Evolutionary conservation across 2,113 vertebrate genomes (phyloP).

Genomic region (Carlito syrichta): DNA sequence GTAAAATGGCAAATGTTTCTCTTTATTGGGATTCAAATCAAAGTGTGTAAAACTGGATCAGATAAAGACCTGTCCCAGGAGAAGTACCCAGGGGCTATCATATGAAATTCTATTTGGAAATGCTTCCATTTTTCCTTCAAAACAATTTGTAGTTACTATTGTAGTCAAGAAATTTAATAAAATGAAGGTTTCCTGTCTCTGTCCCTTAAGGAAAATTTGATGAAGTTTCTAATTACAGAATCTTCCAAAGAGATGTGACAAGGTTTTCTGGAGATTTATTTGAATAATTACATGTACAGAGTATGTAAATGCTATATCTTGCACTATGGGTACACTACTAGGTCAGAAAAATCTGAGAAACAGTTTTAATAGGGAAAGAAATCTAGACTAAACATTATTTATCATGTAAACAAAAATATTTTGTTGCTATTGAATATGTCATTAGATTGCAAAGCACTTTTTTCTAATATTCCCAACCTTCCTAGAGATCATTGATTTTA

Average conservation of each 20-base stretch:
- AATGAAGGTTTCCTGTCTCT: constrained; percentile 19
- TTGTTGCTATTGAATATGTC: neutral
- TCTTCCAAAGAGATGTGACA: constrained; percentile 54
- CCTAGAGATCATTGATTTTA: constrained; percentile 4
- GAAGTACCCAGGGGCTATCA: constrained; percentile 19
- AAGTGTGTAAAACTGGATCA: constrained; percentile 55
- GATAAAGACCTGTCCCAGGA: constrained; percentile 52
- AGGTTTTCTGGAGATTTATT: constrained; percentile 51
- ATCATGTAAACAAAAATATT: constrained; percentile 6
- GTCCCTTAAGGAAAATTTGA: constrained; percentile 56
- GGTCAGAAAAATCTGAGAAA: constrained; percentile 35
- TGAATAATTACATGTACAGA: constrained; percentile 57
- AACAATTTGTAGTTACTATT: constrained; percentile 45
- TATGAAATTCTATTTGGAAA: constrained; percentile 43
- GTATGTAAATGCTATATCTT: constrained; percentile 1
- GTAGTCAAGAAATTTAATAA: constrained; percentile 52
- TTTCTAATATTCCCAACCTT: neutral
- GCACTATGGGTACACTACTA: neutral
- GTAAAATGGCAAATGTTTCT: constrained; percentile 55
- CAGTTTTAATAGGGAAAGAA: constrained; percentile 47
- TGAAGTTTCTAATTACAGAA: constrained; percentile 47
- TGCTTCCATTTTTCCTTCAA: constrained; percentile 48
- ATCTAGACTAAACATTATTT: constrained; percentile 13
- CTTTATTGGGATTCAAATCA: constrained; percentile 61
- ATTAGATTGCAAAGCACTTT: constrained; percentile 22